These are phyloP conservation scores for Ophion obscuratus DNA, from an alignment of 2,888 invertebrate genomes.

Conservation along the genomic window DNA sequence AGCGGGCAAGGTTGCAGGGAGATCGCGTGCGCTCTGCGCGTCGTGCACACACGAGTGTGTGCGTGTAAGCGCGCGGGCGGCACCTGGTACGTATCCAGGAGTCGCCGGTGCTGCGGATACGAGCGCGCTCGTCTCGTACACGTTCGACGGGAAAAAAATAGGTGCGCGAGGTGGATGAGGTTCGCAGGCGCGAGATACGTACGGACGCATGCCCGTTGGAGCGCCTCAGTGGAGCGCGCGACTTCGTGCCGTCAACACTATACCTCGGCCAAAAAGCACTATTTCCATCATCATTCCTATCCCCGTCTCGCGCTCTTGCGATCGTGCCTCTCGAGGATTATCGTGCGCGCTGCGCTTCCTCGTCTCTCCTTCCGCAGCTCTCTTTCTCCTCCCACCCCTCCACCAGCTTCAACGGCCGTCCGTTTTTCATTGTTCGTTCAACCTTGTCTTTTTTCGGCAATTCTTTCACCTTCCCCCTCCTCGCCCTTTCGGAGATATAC, in stretches of 20 bases:
- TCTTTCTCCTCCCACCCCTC: neutral
- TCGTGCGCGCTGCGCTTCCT: constrained; percentile 43
- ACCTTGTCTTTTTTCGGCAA: neutral
- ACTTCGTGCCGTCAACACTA: constrained; percentile 76
- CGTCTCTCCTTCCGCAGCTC: constrained; percentile 9
- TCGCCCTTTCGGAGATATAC: neutral
- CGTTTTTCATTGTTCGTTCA: neutral
- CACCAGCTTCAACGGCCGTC: neutral
- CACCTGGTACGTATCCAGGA: constrained; percentile 44
- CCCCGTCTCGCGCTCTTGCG: constrained; percentile 49
- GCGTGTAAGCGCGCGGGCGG: neutral
- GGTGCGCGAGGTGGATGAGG: constrained; percentile 68
- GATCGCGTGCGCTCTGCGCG: constrained; percentile 7
- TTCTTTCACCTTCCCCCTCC: neutral
- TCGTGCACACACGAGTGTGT: too few relatives aligned
- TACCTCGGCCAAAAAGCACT: constrained; percentile 51
- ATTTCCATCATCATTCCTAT: constrained; percentile 57
- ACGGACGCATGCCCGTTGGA: constrained; percentile 73
- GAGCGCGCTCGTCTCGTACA: constrained; percentile 35
- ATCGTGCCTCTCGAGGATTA: constrained; percentile 59
- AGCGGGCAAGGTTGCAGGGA: neutral
- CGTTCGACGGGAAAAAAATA: constrained; percentile 47
- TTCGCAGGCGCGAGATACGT: constrained; percentile 66
- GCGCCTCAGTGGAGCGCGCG: constrained; percentile 78
- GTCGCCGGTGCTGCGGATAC: constrained; percentile 52